Conservation (phyloP, 2,888 invertebrate genomes). For the Rhimphoctona megacephalus region DNA sequence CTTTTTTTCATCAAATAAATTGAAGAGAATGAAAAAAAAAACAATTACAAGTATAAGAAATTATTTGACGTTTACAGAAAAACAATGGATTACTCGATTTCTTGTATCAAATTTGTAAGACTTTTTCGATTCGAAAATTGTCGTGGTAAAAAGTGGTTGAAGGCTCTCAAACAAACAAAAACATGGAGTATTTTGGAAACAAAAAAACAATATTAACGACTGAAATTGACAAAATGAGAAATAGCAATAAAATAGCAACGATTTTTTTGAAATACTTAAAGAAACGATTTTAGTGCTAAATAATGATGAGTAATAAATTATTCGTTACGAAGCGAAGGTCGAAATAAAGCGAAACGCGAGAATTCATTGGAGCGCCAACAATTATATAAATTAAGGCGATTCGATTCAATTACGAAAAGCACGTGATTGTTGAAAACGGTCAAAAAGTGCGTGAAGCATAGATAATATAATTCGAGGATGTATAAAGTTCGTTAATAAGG, state of each 20-base stretch:
- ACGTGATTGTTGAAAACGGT: slow-evolving; percentile 12
- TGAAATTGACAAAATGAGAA: no score
- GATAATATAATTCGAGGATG: slow-evolving; percentile 27
- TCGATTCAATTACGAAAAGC: background rate
- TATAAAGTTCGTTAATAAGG: slow-evolving; percentile 14
- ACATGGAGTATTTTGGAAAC: no score
- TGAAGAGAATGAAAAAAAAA: background rate
- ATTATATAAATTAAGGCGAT: background rate
- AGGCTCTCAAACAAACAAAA: background rate
- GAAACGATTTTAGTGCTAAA: background rate
- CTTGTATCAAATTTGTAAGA: no score
- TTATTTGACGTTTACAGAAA: background rate
- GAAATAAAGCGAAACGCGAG: background rate
- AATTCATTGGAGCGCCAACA: background rate
- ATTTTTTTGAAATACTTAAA: no score
- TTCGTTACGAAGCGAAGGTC: background rate
- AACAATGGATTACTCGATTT: background rate
- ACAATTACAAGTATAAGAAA: no score
- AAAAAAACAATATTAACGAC: no score
- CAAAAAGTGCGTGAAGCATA: background rate
- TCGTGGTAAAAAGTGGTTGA: no score
- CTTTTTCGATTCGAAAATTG: no score
- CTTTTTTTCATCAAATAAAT: background rate
- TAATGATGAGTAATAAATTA: background rate
- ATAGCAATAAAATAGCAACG: no score